Percentiles rank a stretch among this genome's conserved stretches.
These are phyloP conservation scores for Caenorhabditis wallacei DNA, from an alignment of 2,888 invertebrate species.

Conservation along the genomic window DNA sequence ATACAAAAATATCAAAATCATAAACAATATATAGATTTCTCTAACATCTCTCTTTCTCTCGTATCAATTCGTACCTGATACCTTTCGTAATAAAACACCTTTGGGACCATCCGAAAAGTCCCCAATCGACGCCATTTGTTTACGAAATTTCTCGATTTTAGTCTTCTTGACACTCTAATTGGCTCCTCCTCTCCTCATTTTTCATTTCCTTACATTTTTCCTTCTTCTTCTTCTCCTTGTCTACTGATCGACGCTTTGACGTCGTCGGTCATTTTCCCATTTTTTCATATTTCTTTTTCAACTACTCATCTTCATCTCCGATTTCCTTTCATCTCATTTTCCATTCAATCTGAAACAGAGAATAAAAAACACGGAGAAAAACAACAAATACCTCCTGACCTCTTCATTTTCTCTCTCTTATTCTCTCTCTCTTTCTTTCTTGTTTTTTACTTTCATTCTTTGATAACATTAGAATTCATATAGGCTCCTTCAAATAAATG, in stretches of 20 bases:
- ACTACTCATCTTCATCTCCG: constrained; percentile 27
- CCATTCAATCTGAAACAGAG: constrained; percentile 27
- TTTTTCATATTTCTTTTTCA: neutral
- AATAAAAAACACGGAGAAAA: neutral
- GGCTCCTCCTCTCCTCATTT: constrained; percentile 54
- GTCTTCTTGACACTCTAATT: constrained; percentile 24
- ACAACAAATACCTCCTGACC: constrained; percentile 29
- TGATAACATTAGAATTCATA: constrained; percentile 4
- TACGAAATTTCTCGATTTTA: neutral
- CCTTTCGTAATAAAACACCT: constrained; percentile 9
- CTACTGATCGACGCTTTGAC: constrained; percentile 11
- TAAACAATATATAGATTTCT: constrained; percentile 7
- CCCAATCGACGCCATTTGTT: constrained; percentile 48
- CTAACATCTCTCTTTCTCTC: too few relatives aligned
- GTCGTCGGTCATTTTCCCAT: constrained; percentile 7
- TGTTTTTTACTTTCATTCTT: neutral
- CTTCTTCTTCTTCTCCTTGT: constrained; percentile 6
- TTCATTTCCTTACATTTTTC: constrained; percentile 29
- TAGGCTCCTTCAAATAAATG: constrained; percentile 12
- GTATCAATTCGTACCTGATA: neutral
- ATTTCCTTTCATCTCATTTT: constrained; percentile 29
- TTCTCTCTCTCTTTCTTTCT: neutral
- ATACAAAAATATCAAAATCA: neutral
- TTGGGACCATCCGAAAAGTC: constrained; percentile 11
- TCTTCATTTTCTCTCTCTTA: constrained; percentile 14